These are phyloP conservation scores for Atrina japonica DNA, from an alignment of 2,888 invertebrate genomes.

Conservation along the genomic window DNA sequence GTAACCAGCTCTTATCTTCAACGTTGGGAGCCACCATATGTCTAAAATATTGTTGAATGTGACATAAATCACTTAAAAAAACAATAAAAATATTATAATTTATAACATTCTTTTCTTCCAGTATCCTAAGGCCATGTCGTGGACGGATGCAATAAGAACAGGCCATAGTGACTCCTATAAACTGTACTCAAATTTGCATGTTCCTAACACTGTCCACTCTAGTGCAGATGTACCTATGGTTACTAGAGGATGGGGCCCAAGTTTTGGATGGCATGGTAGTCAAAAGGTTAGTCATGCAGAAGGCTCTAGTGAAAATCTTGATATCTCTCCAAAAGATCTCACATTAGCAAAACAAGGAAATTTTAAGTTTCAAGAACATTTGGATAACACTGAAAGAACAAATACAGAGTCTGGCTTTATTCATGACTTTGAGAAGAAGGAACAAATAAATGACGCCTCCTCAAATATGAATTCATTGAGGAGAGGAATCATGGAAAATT, in stretches of 20 bases:
- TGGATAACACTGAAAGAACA: too few species aligned
- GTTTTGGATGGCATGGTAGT: slow-evolving; percentile 7
- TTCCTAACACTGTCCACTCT: not conserved
- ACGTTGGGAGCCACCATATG: too few species aligned
- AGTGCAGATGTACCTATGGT: not conserved
- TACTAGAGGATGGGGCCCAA: slow-evolving; percentile 36
- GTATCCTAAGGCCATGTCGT: slow-evolving; percentile 19
- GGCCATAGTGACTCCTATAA: slow-evolving; percentile 24
- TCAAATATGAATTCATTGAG: too few species aligned
- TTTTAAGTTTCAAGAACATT: too few species aligned
- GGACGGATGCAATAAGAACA: slow-evolving; percentile 37
- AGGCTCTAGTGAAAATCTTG: not conserved
- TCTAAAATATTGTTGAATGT: too few species aligned
- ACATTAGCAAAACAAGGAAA: not conserved
- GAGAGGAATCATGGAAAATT: not conserved
- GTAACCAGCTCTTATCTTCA: too few species aligned
- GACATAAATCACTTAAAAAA: too few species aligned
- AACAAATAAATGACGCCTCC: not conserved
- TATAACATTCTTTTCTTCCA: too few species aligned
- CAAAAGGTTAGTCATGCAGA: slow-evolving; percentile 12
- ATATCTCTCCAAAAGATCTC: not conserved
- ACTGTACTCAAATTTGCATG: slow-evolving; percentile 19
- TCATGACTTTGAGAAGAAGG: slow-evolving; percentile 2
- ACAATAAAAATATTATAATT: too few species aligned
- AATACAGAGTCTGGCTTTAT: not conserved